Percentiles rank a stretch among this genome's conserved stretches.
These are phyloP conservation scores for Scaptomyza pallida DNA, from an alignment of 1,140 invertebrate species.

Conservation along the genomic window DNA sequence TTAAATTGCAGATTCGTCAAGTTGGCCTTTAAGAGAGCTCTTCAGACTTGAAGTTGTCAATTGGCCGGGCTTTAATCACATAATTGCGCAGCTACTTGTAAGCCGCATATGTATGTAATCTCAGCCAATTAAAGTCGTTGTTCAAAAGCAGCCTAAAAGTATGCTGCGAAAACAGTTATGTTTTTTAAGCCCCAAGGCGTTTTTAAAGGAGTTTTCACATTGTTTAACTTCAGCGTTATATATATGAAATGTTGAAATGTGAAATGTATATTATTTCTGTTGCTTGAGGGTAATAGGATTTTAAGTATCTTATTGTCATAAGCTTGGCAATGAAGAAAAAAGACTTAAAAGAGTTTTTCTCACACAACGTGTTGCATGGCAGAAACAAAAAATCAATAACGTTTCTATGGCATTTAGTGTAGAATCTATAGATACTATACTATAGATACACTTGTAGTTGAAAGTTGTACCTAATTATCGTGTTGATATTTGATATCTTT, in stretches of 20 bases:
- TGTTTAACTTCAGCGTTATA: neutral
- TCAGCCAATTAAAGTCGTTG: neutral
- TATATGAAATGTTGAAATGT: neutral
- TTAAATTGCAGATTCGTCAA: constrained; percentile 24
- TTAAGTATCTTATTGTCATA: neutral
- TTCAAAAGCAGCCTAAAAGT: neutral
- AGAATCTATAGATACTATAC: too few species aligned
- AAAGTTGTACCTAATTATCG: neutral
- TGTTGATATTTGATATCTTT: neutral
- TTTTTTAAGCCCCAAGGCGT: neutral
- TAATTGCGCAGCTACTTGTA: neutral
- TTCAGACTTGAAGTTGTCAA: constrained; percentile 2
- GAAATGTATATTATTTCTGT: neutral
- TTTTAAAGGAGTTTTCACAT: neutral
- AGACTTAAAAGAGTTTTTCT: neutral
- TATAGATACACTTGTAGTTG: neutral
- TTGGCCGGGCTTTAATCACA: neutral
- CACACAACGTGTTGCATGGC: neutral
- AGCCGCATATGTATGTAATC: neutral
- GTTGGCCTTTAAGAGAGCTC: neutral
- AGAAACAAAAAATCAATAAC: neutral
- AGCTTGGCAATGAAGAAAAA: neutral
- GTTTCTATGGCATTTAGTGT: neutral
- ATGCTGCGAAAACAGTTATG: neutral
- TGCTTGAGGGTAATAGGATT: neutral